Conservation (phyloP, 2,113 vertebrate genomes). For the Tenebrosternarchus preto region DNA sequence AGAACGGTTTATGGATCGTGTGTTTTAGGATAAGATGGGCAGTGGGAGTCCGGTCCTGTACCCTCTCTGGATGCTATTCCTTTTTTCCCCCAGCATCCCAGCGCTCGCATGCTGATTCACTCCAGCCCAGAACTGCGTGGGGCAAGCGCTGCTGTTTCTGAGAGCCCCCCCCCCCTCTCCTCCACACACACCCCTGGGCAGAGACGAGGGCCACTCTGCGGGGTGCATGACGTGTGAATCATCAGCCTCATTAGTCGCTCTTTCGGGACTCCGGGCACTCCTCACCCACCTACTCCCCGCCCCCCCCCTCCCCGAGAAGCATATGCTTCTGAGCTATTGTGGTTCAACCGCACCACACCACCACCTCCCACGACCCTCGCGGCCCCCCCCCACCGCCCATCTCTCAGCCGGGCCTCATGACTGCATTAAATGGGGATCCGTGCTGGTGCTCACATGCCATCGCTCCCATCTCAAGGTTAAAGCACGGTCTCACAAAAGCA, state of each 20-base stretch:
- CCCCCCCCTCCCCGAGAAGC: constrained; percentile 53
- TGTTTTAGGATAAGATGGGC: neutral
- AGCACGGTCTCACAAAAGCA: neutral
- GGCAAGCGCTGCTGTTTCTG: constrained; percentile 29
- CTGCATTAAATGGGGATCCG: constrained; percentile 44
- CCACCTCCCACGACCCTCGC: too few relatives aligned
- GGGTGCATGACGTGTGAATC: constrained; percentile 68
- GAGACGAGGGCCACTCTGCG: constrained; percentile 59
- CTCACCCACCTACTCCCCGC: constrained; percentile 56
- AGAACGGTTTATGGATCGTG: neutral
- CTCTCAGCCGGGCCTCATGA: constrained; percentile 60
- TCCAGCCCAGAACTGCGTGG: constrained; percentile 11
- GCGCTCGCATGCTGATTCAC: constrained; percentile 31
- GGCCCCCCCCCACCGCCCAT: constrained; percentile 17
- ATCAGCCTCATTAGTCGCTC: constrained; percentile 68
- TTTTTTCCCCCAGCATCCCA: constrained; percentile 24
- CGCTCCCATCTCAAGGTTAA: neutral
- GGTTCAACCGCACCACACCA: too few relatives aligned
- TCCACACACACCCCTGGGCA: too few relatives aligned
- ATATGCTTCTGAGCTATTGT: constrained; percentile 49
- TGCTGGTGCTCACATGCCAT: neutral
- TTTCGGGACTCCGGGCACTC: constrained; percentile 62
- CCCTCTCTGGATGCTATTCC: constrained; percentile 5
- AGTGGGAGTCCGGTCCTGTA: neutral
- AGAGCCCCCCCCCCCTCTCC: constrained; percentile 49